Evolutionary conservation across 2,797 vertebrate genomes (phyloP).

Genomic region (Rousettus madagascariensis): DNA sequence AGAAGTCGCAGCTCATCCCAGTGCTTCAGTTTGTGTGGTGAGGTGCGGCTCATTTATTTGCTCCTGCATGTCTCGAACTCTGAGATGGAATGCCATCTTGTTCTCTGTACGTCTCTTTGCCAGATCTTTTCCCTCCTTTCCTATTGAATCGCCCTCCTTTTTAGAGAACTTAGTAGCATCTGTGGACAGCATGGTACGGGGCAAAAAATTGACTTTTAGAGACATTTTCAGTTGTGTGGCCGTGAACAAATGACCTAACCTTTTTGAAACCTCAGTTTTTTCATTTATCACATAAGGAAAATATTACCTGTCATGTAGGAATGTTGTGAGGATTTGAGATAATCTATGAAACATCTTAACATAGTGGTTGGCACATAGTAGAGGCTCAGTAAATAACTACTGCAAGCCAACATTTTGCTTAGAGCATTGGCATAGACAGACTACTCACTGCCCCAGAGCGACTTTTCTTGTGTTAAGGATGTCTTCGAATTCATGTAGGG

Average conservation of each 20-base stretch:
- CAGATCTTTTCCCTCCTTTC: not conserved
- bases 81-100: not conserved
- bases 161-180: not conserved
- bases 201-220: not conserved
- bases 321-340: not conserved
- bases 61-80: not conserved
- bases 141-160: not conserved
- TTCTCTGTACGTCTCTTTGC: not conserved
- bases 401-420: not conserved
- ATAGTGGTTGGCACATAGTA: not conserved
- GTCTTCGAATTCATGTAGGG: constrained; percentile 9
- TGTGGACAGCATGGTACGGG: not conserved
- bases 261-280: constrained; percentile 2
- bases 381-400: not conserved
- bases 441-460: not conserved
- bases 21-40: not conserved
- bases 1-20: not conserved
- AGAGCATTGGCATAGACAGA: not conserved
- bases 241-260: not conserved
- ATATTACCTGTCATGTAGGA: not conserved
- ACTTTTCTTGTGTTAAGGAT: not conserved
- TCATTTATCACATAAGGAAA: constrained; percentile 17
- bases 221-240: not conserved
- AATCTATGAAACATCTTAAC: not conserved
- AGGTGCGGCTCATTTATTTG: not conserved